Percentiles rank a stretch among this genome's conserved stretches.
These are phyloP conservation scores for Pandemis cinnamomeana DNA, from an alignment of 2,888 invertebrate genomes.

Conservation along the genomic window DNA sequence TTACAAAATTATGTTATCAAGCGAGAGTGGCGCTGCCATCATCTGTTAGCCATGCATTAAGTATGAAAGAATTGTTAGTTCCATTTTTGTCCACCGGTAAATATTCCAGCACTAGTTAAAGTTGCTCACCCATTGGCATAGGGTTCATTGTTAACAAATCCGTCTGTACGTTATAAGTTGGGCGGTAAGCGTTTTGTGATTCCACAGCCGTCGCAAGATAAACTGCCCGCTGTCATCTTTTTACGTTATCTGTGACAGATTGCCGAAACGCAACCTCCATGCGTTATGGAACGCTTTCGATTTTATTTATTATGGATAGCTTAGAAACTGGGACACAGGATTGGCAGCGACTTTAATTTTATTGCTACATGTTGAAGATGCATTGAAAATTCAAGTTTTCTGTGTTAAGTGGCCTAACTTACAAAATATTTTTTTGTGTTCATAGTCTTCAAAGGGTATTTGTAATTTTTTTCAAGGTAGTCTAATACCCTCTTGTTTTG, in stretches of 20 bases:
- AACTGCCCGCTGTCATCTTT: slow-evolving; percentile 38
- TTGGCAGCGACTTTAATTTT: not conserved
- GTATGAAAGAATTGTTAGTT: not conserved
- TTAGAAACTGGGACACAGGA: not conserved
- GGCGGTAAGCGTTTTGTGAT: slow-evolving; percentile 3
- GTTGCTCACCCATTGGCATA: not conserved
- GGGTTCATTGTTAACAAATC: not conserved
- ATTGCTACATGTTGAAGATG: not conserved
- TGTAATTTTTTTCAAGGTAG: not conserved
- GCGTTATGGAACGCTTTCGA: slow-evolving; percentile 34
- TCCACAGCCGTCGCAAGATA: slow-evolving; percentile 26
- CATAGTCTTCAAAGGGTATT: not conserved
- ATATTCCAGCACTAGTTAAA: not conserved
- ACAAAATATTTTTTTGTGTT: no score
- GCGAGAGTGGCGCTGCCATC: not conserved
- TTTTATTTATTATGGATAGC: slow-evolving; percentile 25
- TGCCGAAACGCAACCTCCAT: slow-evolving; percentile 34
- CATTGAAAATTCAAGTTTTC: no score
- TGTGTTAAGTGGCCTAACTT: no score
- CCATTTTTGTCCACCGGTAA: slow-evolving; percentile 1
- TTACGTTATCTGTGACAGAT: slow-evolving; percentile 37
- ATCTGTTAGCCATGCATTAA: not conserved
- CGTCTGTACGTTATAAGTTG: not conserved
- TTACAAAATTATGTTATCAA: not conserved
- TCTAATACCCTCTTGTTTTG: not conserved